These are phyloP conservation scores for Silvanus unidentatus DNA, from an alignment of 2,888 invertebrate species.

Conservation along the genomic window DNA sequence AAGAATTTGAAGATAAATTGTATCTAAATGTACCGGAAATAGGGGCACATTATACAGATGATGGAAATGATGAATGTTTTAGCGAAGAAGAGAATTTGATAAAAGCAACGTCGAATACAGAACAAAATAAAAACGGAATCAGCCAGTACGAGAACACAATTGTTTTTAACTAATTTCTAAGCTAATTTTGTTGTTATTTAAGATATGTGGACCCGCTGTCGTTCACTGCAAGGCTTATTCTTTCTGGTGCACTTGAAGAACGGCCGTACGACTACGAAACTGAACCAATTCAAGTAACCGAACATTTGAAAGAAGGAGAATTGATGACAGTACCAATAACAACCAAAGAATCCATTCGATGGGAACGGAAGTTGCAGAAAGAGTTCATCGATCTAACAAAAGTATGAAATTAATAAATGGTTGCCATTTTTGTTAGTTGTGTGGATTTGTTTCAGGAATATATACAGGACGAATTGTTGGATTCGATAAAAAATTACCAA, in stretches of 20 bases:
- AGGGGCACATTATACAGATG: conserved; percentile 81
- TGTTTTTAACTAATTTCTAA: too few relatives aligned
- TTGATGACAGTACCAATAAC: not conserved
- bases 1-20: conserved; percentile 59
- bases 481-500: conserved; percentile 83
- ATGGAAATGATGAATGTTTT: conserved; percentile 69
- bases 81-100: conserved; percentile 55
- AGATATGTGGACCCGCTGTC: too few relatives aligned
- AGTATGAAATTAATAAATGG: conserved; percentile 56
- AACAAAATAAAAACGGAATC: conserved; percentile 1
- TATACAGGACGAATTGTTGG: conserved; percentile 80
- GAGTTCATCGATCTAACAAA: conserved; percentile 85
- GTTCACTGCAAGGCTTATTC: too few relatives aligned
- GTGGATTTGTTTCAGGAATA: conserved; percentile 40
- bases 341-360: conserved; percentile 54
- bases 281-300: too few relatives aligned
- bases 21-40: conserved; percentile 81
- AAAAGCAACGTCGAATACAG: not conserved
- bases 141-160: not conserved
- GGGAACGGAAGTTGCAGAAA: conserved; percentile 78
- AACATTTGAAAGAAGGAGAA: too few relatives aligned
- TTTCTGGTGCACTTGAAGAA: too few relatives aligned
- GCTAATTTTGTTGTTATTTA: not conserved
- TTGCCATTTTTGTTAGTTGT: conserved; percentile 51
- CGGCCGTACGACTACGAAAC: too few relatives aligned